Percentiles rank a stretch among this genome's conserved stretches.
phyloP scores from a whole-genome alignment of 1,140 invertebrate species.

The Formica selysi region DNA sequence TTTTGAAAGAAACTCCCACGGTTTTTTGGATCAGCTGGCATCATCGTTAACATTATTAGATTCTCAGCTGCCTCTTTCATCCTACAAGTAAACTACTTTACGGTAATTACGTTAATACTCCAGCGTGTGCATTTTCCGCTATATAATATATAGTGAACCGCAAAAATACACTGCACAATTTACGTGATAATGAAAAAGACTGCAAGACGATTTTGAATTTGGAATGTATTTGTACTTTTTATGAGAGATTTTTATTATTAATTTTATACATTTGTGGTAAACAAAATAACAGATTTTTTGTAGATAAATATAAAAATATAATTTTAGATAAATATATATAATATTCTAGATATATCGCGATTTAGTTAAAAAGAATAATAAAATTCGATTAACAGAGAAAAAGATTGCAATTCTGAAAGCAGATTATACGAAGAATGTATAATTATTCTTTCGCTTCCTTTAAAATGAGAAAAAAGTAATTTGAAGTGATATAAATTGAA shows the following conservation, averaged over 20 bases:
- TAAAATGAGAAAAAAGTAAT: constrained; percentile 9
- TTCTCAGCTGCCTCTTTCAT: background rate
- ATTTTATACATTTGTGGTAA: background rate
- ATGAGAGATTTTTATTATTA: background rate
- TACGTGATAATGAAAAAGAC: background rate
- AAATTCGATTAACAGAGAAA: background rate
- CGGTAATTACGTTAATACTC: constrained; percentile 27
- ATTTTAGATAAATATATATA: constrained; percentile 3
- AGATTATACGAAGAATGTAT: constrained; percentile 2
- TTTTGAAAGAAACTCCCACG: background rate
- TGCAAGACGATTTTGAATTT: background rate
- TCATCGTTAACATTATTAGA: constrained; percentile 5
- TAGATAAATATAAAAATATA: background rate
- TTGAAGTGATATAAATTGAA: constrained; percentile 15
- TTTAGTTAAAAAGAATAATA: background rate
- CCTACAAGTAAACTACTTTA: background rate
- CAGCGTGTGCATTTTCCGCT: background rate
- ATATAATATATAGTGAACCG: background rate
- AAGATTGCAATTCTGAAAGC: background rate
- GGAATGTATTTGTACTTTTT: background rate
- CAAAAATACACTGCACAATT: background rate
- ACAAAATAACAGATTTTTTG: background rate
- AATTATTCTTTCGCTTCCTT: constrained; percentile 6
- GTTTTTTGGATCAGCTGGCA: background rate
- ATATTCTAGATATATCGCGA: background rate